Base-by-base conservation (phyloP, 1,140 invertebrate genomes). In the Agrilus planipennis region DNA sequence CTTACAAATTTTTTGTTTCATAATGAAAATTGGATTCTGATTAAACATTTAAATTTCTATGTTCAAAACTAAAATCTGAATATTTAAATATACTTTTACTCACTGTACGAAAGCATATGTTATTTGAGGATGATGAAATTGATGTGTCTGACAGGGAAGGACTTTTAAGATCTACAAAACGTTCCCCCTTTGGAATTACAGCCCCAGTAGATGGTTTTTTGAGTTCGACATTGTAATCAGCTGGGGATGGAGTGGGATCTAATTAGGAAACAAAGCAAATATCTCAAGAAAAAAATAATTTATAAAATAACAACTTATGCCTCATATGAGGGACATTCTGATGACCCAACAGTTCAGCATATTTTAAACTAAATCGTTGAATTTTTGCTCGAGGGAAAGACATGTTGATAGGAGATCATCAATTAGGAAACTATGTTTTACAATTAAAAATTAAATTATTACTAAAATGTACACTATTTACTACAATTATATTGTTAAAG, bases 351-450 rank as follows among this genome's bases (percentile, higher is more conserved):
- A 16, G 51, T 53, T 55, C 46, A 62, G 58, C 39, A 42, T 45
- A 49, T 21, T 55, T 43, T 35, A 61, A 58, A 34, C 61, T 62
- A 36, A 62, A 62, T 42, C 60, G 44, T 43, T 55, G 50, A 17
- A 62, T 42, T 52, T 60, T 62, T 5, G 60, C 60, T 54, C 51
- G 56, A 35, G 58, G 47, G 42, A 62, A 62, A 29, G 60, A 60
- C 58, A 61, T 61, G 39, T 11, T 52, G 18, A n/a, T n/a, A n/a
- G n/a, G n/a, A n/a, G n/a, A n/a, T n/a, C n/a, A n/a, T n/a, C n/a
- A n/a, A n/a, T n/a, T n/a, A n/a, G n/a, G n/a, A n/a, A n/a, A n/a
- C n/a, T n/a, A n/a, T n/a, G n/a, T n/a, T n/a, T n/a, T n/a, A n/a
- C n/a, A n/a, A n/a, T n/a, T n/a, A n/a, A n/a, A n/a, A n/a, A n/a